phyloP scores from a whole-genome alignment of 2,113 vertebrate genomes.

The Chloropsis cyanopogon region DNA sequence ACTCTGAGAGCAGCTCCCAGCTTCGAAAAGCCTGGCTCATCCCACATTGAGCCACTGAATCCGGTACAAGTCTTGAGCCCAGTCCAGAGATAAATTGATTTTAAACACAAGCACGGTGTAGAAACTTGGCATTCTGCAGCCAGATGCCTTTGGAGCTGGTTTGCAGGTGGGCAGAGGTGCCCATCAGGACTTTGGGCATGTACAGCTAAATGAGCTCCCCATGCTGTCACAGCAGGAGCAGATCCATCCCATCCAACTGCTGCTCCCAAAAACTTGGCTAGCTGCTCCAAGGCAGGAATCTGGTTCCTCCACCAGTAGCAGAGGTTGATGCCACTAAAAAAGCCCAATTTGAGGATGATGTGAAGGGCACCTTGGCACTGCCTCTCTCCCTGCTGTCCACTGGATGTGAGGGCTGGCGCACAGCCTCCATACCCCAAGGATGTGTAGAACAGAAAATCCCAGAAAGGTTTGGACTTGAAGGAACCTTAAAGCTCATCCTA shows the following conservation, averaged over 20 bases:
- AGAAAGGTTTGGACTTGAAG: not conserved
- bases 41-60: not conserved
- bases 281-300: not conserved
- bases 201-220: not conserved
- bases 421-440: not conserved
- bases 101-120: not conserved
- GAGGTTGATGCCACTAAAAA: not conserved
- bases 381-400: not conserved
- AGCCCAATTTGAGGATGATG: not conserved
- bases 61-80: not conserved
- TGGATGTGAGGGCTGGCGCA: fast-evolving
- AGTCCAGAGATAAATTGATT: not conserved
- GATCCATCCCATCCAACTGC: not conserved
- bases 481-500: not conserved
- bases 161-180: not conserved
- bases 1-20: not conserved
- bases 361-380: fast-evolving
- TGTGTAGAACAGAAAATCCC: not conserved
- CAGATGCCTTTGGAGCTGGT: not conserved
- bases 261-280: not conserved
- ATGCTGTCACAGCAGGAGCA: not conserved
- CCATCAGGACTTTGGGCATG: not conserved
- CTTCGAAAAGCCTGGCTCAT: not conserved
- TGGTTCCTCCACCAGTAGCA: not conserved
- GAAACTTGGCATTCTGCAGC: not conserved